Conservation (phyloP, 2,888 invertebrate genomes). For the Oscheius sp. region DNA sequence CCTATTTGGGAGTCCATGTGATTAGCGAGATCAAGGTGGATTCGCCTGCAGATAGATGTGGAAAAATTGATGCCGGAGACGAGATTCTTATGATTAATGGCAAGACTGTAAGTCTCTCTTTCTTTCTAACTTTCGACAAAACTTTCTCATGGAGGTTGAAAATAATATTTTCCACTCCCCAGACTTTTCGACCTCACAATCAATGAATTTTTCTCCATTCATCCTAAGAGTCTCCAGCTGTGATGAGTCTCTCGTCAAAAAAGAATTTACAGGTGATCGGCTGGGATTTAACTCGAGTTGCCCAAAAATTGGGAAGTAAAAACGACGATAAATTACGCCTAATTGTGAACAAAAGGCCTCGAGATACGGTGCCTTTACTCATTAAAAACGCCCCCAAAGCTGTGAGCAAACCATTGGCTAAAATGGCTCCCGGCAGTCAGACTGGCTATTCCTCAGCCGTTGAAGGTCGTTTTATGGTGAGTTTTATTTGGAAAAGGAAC, state of each 20-base stretch:
- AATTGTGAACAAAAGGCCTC: slow-evolving; percentile 79
- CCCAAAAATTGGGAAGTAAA: slow-evolving; percentile 40
- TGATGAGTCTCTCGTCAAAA: too few relatives aligned
- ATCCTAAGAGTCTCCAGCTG: too few relatives aligned
- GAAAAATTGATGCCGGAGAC: slow-evolving; percentile 92
- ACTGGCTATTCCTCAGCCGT: slow-evolving; percentile 26
- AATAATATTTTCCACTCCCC: too few relatives aligned
- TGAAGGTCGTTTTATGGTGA: neutral
- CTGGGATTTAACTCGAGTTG: slow-evolving; percentile 56
- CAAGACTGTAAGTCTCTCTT: slow-evolving; percentile 71
- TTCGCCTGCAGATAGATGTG: slow-evolving; percentile 89
- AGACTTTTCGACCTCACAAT: too few relatives aligned
- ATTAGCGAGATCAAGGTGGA: slow-evolving; percentile 87
- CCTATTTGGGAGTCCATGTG: slow-evolving; percentile 81
- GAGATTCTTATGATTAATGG: slow-evolving; percentile 89
- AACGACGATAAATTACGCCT: slow-evolving; percentile 78
- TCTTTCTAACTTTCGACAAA: neutral
- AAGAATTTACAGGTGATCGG: slow-evolving; percentile 51
- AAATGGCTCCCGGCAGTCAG: slow-evolving; percentile 42
- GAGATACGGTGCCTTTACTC: slow-evolving; percentile 40
- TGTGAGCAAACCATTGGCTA: slow-evolving; percentile 39
- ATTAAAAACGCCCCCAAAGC: slow-evolving; percentile 36
- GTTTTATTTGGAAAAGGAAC: neutral
- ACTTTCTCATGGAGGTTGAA: neutral
- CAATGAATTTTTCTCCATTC: too few relatives aligned